Conservation (phyloP, 2,888 invertebrate genomes). For the Drosophila nr. fundita region DNA sequence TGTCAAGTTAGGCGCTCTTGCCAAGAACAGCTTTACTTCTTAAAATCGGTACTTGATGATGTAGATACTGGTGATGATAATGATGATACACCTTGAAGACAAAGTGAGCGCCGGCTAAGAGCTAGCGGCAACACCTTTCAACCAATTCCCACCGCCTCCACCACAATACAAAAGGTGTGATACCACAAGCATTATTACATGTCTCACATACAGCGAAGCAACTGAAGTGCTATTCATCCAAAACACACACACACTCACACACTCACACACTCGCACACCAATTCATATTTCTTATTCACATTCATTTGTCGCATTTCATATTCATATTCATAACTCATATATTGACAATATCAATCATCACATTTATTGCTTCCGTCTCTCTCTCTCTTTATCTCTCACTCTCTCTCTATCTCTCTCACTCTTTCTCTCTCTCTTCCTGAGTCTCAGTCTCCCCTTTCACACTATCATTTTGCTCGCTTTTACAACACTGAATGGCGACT, state of each 20-base stretch:
- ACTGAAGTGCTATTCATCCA: conserved; percentile 38
- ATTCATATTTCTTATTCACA: conserved; percentile 18
- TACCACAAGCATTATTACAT: conserved; percentile 21
- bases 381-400: not conserved
- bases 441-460: not conserved
- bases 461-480: conserved; percentile 1
- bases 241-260: not conserved
- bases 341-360: conserved; percentile 56
- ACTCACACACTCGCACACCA: not conserved
- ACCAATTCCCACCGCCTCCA: not conserved
- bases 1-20: not conserved
- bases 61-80: conserved; percentile 18
- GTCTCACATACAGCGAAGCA: conserved; percentile 26
- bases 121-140: conserved; percentile 20
- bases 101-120: conserved; percentile 37
- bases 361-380: conserved; percentile 56
- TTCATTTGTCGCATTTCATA: conserved; percentile 31
- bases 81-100: conserved; percentile 64
- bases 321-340: conserved; percentile 45
- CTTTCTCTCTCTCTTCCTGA: not conserved
- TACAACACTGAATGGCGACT: conserved; percentile 13
- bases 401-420: not conserved
- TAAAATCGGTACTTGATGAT: conserved; percentile 7
- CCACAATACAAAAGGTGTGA: conserved; percentile 20
- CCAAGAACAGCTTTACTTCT: not conserved